Evolutionary conservation across 2,113 vertebrate species (phyloP), one percentile per base, ranked within the genome.

Genomic region (Tachysurus vachellii): DNA sequence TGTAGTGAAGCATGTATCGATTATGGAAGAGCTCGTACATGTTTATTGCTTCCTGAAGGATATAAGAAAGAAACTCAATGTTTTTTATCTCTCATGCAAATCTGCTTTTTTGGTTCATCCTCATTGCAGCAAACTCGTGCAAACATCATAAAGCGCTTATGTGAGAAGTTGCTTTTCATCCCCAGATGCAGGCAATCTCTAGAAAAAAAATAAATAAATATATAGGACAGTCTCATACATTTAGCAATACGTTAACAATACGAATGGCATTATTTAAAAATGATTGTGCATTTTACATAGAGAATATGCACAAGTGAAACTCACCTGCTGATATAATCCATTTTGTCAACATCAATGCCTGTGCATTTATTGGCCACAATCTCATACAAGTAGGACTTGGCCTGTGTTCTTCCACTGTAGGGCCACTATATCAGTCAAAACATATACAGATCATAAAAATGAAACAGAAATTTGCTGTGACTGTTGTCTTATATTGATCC

Each of bases 281-380:
- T n/a, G n/a, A n/a, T 9, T n/a, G 5, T 64, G 23, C 11, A 64
- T 73, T 77, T 26, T 19, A 77, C 75, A 50, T 17, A 47, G 4
- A 59, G 21, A 21, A 77, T 47, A n/a, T 50, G 56, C 12, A 42
- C 19, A 82, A 26, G 14, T 13, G 10, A 26, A 75, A 75, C 56
- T 85, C 26, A 85, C 83, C 83, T 36, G 23, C 19, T 42, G 31
- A 85, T 50, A 61, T 75, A 85, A 42, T 85, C 83, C 83, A 85
- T 85, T 85, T 85, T 85, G 42, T 75, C 83, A 6, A 85, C 70
- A 61, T 85, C 83, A 54, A 85, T 76, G 0, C 83, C 70, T 59
- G 54, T 85, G 8, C 0, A 0, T 57, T 85, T 61, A 44, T 85
- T 85, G 36, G 83, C 28, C 56, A 85, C 68, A 61, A 85, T 76